Conservation (phyloP, 2,113 vertebrate species). For the Nothoprocta pentlandii region DNA sequence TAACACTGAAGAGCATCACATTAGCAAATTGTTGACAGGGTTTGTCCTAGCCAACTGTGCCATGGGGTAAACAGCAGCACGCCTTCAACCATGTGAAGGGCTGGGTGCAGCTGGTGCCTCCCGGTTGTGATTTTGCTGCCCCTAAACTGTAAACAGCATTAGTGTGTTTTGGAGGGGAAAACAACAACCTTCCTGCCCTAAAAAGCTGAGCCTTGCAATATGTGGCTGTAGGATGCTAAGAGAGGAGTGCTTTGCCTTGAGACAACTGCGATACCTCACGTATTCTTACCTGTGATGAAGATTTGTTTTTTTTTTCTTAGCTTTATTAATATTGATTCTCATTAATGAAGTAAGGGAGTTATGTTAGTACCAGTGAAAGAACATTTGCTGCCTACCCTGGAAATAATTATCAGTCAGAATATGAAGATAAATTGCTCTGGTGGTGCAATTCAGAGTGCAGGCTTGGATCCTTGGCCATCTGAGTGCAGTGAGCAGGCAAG, state of each 20-base stretch:
- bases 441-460: not conserved
- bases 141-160: not conserved
- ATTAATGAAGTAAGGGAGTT: not conserved
- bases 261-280: rapidly evolving
- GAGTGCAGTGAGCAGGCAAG: rapidly evolving
- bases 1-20: not conserved
- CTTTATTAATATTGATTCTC: not conserved
- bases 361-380: not conserved
- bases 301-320: not conserved
- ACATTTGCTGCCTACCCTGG: not conserved
- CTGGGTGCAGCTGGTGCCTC: not conserved
- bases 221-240: not conserved
- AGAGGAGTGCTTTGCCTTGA: not conserved
- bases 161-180: not conserved
- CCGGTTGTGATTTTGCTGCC: not conserved
- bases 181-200: not conserved
- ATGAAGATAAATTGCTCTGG: not conserved
- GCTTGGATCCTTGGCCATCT: rapidly evolving
- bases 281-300: not conserved
- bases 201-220: not conserved
- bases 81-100: not conserved
- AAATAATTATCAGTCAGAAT: not conserved
- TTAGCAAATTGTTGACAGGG: not conserved
- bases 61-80: not conserved
- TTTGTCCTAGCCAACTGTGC: not conserved